These are phyloP conservation scores for Melipona quadrifasciata DNA, from an alignment of 1,140 invertebrate species.

Conservation along the genomic window DNA sequence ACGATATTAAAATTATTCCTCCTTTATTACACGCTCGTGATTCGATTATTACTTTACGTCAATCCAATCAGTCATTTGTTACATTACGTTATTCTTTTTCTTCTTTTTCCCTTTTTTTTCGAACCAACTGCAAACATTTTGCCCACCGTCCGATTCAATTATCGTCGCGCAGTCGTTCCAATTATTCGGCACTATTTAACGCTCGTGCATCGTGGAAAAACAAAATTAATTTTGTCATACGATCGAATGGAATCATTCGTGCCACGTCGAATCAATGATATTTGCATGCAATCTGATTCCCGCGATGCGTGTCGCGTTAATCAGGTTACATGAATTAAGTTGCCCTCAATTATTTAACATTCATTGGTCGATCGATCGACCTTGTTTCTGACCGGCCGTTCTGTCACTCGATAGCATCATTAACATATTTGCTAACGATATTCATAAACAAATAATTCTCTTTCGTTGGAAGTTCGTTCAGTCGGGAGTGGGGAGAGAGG, in stretches of 20 bases:
- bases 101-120: neutral
- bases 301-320: constrained; percentile 35
- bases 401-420: constrained; percentile 3
- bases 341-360: constrained; percentile 45
- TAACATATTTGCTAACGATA: constrained; percentile 33
- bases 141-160: neutral
- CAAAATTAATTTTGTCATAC: neutral
- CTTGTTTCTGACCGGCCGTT: constrained; percentile 28
- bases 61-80: neutral
- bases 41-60: neutral
- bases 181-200: neutral
- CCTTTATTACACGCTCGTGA: neutral
- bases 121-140: neutral
- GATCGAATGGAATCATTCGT: neutral
- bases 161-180: neutral
- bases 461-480: neutral
- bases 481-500: no score
- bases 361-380: constrained; percentile 46
- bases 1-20: neutral
- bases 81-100: neutral
- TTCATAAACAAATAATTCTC: constrained; percentile 25
- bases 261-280: neutral
- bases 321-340: constrained; percentile 46
- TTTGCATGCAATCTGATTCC: constrained; percentile 35
- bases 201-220: neutral